A percentile compares a stretch with the other conserved stretches of the same genome.
These are phyloP conservation scores for Sialis lutaria DNA, from an alignment of 2,888 invertebrate genomes.

Conservation along the genomic window DNA sequence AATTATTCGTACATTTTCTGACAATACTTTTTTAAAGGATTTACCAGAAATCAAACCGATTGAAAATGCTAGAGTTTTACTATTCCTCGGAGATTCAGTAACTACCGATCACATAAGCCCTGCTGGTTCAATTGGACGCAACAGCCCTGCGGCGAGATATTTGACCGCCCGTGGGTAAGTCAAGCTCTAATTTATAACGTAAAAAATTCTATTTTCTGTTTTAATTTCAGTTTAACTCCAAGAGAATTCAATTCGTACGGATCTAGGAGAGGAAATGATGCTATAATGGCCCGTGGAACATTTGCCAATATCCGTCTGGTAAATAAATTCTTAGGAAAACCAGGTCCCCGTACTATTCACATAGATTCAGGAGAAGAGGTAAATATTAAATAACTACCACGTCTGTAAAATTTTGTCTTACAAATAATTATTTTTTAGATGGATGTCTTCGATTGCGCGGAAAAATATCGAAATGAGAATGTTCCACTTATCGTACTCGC, in stretches of 20 bases:
- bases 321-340: conserved; percentile 65
- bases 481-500: conserved; percentile 72
- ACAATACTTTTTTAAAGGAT: conserved; percentile 24
- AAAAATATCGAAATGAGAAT: conserved; percentile 61
- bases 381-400: conserved; percentile 6
- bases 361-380: conserved; percentile 73
- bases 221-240: conserved; percentile 43
- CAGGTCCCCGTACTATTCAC: conserved; percentile 78
- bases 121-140: conserved; percentile 91
- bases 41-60: conserved; percentile 44
- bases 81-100: conserved; percentile 88
- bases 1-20: neutral
- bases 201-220: neutral
- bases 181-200: neutral
- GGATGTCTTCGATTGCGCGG: conserved; percentile 91
- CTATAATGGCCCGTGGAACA: conserved; percentile 92
- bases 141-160: conserved; percentile 80
- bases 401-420: conserved; percentile 1
- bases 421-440: conserved; percentile 31
- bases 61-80: conserved; percentile 57
- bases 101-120: conserved; percentile 99
- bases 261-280: conserved; percentile 91
- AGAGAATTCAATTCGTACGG: conserved; percentile 98
- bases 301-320: conserved; percentile 95
- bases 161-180: conserved; percentile 51